These are phyloP conservation scores for Lycophotia porphyrea DNA, from an alignment of 2,888 invertebrate species.

Conservation along the genomic window DNA sequence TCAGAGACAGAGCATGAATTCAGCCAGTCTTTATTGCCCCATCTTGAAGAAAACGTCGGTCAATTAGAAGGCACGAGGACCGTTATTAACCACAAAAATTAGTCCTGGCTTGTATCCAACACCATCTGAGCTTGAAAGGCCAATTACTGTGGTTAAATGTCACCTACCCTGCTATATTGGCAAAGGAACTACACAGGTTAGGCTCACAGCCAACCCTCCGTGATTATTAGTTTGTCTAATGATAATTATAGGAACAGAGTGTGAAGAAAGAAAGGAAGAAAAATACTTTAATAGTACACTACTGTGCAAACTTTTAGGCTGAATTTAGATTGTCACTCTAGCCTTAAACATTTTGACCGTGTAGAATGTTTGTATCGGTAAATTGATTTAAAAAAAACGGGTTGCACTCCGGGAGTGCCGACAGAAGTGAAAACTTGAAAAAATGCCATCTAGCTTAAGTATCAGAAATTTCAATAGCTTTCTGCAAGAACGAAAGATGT, in stretches of 20 bases:
- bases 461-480: no score
- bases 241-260: slow-evolving; percentile 39
- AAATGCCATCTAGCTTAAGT: no score
- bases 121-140: slow-evolving; percentile 69
- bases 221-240: slow-evolving; percentile 62
- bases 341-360: background rate
- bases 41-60: slow-evolving; percentile 40
- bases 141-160: slow-evolving; percentile 76
- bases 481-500: no score
- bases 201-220: slow-evolving; percentile 75
- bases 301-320: background rate
- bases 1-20: slow-evolving; percentile 9
- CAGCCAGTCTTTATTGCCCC: slow-evolving; percentile 34
- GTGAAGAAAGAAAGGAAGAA: background rate
- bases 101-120: slow-evolving; percentile 73
- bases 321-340: background rate
- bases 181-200: slow-evolving; percentile 72
- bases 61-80: slow-evolving; percentile 48
- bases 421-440: no score
- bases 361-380: background rate
- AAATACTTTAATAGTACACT: background rate
- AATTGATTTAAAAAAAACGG: background rate
- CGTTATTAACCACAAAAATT: slow-evolving; percentile 63
- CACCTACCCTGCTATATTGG: slow-evolving; percentile 73
- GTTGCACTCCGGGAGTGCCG: no score